Evolutionary conservation across 2,888 invertebrate species (phyloP).

Genomic region (Meandrusa payeni): DNA sequence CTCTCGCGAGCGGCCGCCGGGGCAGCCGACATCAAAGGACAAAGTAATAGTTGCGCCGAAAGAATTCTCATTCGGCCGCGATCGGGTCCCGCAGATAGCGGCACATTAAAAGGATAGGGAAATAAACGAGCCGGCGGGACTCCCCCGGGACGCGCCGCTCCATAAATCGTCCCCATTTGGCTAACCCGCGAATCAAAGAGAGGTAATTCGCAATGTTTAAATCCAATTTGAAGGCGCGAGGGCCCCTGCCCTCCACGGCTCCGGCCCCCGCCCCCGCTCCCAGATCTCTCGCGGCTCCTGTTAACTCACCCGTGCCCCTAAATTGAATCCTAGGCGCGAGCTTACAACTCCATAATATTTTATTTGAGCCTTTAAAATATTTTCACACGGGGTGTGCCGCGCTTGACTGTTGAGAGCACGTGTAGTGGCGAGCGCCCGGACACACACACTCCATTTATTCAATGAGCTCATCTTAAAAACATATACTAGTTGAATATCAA

Average conservation of each 20-base stretch:
- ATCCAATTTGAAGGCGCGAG: constrained; percentile 61
- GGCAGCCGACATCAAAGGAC: constrained; percentile 35
- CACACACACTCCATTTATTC: too few species aligned
- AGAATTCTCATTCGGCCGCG: constrained; percentile 41
- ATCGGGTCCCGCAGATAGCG: constrained; percentile 63
- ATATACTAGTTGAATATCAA: too few species aligned
- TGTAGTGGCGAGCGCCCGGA: too few species aligned
- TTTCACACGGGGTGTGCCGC: too few species aligned
- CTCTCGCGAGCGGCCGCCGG: not conserved
- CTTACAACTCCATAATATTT: constrained; percentile 26
- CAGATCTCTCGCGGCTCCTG: constrained; percentile 18
- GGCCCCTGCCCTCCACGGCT: constrained; percentile 14
- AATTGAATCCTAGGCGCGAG: constrained; percentile 23
- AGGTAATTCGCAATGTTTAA: constrained; percentile 76
- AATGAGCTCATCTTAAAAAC: too few species aligned
- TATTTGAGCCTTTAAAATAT: constrained; percentile 52
- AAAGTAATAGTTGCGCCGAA: constrained; percentile 34
- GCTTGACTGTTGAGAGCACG: too few species aligned
- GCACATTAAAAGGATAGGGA: constrained; percentile 61
- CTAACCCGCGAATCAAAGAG: constrained; percentile 75
- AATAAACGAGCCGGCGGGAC: constrained; percentile 47
- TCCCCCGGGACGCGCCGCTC: constrained; percentile 45
- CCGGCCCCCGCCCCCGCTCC: constrained; percentile 25
- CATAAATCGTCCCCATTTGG: constrained; percentile 75
- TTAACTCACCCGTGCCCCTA: constrained; percentile 19